Base-by-base conservation (phyloP, 2,888 invertebrate species). In the Tinea pellionella region DNA sequence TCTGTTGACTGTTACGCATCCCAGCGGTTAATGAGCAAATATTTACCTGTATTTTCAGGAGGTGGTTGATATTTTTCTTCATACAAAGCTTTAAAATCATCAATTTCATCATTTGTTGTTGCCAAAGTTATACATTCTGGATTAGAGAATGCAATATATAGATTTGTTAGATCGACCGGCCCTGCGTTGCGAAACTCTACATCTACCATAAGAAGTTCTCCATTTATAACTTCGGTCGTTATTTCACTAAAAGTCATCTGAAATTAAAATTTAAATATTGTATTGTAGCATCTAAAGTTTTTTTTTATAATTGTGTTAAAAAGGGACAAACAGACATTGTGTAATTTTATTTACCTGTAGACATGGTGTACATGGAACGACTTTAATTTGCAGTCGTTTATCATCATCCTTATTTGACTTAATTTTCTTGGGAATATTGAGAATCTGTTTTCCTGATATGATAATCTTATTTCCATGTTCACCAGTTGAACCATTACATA, bases 341-440 rank as follows among this genome's bases (percentile, higher is more conserved):
- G n/a, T n/a, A n/a, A n/a, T n/a, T n/a, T n/a, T n/a, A n/a, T n/a
- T 2, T 59, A 94, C 94, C 89, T 95, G 93, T 69, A 97, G 84
- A 69, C 93, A 92, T 0, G 97, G 96, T 63, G 96, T 92, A 64
- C 92, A 90, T 12, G 94, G 92, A 55, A 94, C 90, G 59, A 97
- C 90, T 63, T 90, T 90, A 61, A 96, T 91, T 65, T 92, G 89
- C 60, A 97, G 86, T 64, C 94, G 89, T 65, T 91, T 90, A 73
- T 95, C 94, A 13, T 81, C 78, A 8, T 86, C 89, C 65, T 90
- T 89, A 61, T 85, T 67, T 61, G 82, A 78, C 51, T 74, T 72
- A 9, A 77, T 77, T 62, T 88, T 89, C 61, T 88, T 88, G 63
- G 89, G 88, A 12, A 82, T 86, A 78, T 64, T 89, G 73, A 66